These are phyloP conservation scores for Ptychadena robeensis DNA, from an alignment of 2,797 vertebrate genomes.

Conservation along the genomic window DNA sequence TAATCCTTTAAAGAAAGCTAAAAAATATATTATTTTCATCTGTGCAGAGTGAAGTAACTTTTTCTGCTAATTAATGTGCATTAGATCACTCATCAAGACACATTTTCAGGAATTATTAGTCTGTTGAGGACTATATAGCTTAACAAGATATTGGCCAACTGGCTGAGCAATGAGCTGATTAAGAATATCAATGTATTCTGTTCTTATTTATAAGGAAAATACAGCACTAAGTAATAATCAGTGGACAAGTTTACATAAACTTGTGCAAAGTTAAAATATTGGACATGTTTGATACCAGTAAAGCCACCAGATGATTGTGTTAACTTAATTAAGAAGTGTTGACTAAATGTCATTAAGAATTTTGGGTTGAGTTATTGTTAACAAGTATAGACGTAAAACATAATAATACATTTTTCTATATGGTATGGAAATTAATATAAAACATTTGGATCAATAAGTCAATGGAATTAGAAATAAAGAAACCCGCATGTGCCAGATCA, in stretches of 20 bases:
- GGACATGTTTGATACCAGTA: neutral
- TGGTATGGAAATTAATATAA: too few relatives aligned
- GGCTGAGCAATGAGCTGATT: neutral
- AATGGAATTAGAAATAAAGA: too few relatives aligned
- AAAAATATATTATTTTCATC: constrained; percentile 19
- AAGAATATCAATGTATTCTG: constrained; percentile 42
- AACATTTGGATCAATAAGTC: too few relatives aligned
- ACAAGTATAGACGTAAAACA: too few relatives aligned
- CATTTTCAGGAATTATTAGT: constrained; percentile 42
- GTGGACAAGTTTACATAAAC: neutral
- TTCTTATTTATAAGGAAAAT: constrained; percentile 20
- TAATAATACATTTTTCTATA: too few relatives aligned
- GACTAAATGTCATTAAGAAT: too few relatives aligned
- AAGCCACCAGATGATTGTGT: neutral
- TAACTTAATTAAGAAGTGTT: neutral
- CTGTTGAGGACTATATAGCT: constrained; percentile 44
- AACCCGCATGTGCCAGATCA: too few relatives aligned
- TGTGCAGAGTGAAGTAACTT: constrained; percentile 36
- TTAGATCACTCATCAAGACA: constrained; percentile 47
- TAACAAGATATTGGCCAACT: constrained; percentile 29
- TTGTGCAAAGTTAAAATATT: neutral
- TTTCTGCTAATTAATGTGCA: constrained; percentile 51
- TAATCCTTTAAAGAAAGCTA: constrained; percentile 8
- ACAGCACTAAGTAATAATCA: constrained; percentile 1
- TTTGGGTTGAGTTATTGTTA: too few relatives aligned